Evolutionary conservation across 2,113 vertebrate species (phyloP), one percentile per base, ranked within the genome.

Genomic region (Anser brachyrhynchus): DNA sequence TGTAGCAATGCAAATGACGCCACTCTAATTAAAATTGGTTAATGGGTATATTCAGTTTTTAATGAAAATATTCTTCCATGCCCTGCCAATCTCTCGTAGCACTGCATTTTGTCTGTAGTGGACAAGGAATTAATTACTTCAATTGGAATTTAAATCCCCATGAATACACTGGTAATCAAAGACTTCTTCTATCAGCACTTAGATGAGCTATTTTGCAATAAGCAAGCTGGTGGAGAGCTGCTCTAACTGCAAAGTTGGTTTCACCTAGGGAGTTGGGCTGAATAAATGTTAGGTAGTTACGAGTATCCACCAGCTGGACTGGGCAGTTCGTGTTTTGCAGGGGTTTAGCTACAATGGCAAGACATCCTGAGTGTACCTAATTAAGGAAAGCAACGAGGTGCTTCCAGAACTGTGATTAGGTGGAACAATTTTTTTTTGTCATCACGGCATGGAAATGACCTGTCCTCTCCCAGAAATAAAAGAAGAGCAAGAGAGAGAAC

Each of bases 61-160:
- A 96, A 95, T 95, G 44, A 97, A 94, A 92, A 70, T 71, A 54
- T 84, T 93, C 79, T 91, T 84, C 67, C 80, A 55, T 64, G 55
- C 55, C 58, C 96, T 97, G 92, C 80, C 64, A 90, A 31, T 87
- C 54, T 95, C 52, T 82, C 69, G 31, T 83, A 96, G 41, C 31
- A 81, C 95, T 92, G 94, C 69, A 77, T 52, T 90, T 95, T 90
- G 62, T 92, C 87, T 93, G 0, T 77, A 59, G 66, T 94, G 78
- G 74, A 92, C 77, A 52, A 94, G 57, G 93, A 93, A 84, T 92
- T 92, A 94, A 91, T 93, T 96, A 84, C 85, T 97, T 97, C 93
- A 87, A 58, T 33, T 69, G 75, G 83, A 86, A 43, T 73, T 82
- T 88, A 82, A 96, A 93, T 84, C 35, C 92, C 52, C 33, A 62